Percentiles rank a stretch among this genome's conserved stretches.
Evolutionary conservation across 2,888 invertebrate genomes (phyloP).

Genomic region (Nephrotoma appendiculata): DNA sequence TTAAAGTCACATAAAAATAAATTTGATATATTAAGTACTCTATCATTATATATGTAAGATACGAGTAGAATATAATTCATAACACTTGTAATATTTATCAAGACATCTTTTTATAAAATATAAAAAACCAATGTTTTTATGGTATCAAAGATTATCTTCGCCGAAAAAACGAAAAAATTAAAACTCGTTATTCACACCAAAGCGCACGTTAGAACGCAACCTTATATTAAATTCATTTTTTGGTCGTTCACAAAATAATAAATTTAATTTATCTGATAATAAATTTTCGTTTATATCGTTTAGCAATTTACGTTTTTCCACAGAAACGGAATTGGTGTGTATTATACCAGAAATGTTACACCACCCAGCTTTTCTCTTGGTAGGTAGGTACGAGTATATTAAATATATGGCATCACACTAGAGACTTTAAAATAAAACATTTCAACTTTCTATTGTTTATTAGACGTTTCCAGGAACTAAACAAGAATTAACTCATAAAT

Average conservation of each 20-base stretch:
- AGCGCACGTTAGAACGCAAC: not conserved
- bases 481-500: not conserved
- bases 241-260: not conserved
- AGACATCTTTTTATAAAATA: not conserved
- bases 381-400: no score
- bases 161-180: not conserved
- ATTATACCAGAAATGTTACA: no score
- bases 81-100: not conserved
- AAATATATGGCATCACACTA: not conserved
- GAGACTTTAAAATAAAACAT: not conserved
- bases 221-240: not conserved
- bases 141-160: not conserved
- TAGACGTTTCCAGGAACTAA: not conserved
- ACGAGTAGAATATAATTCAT: not conserved
- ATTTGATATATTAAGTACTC: not conserved
- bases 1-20: not conserved
- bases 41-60: not conserved
- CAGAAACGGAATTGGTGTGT: not conserved
- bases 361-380: not conserved
- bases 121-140: not conserved
- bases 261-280: not conserved
- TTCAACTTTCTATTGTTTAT: not conserved
- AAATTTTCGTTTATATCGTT: not conserved
- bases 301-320: not conserved
- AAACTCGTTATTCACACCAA: not conserved